phyloP scores from a whole-genome alignment of 1,140 invertebrate genomes.

The Lamellibrachia luymesi region DNA sequence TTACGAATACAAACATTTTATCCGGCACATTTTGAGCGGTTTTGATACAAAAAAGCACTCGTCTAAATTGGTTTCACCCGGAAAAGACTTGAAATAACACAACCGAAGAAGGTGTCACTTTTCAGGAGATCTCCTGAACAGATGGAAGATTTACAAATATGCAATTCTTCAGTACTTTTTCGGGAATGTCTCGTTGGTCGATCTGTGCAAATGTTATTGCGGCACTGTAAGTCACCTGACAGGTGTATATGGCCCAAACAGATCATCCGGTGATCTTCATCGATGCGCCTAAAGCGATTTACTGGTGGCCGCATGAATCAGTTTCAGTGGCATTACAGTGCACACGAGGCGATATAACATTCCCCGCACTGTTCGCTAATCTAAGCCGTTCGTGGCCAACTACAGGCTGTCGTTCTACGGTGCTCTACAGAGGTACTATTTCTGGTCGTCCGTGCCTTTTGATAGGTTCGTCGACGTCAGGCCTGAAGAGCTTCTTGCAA shows the following conservation, averaged over 20 bases:
- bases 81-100: background rate
- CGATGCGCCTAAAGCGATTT: background rate
- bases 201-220: background rate
- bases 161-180: background rate
- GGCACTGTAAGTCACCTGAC: background rate
- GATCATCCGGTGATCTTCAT: background rate
- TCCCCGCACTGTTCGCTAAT: background rate
- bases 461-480: constrained; percentile 39
- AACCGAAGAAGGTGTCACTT: background rate
- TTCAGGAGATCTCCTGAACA: background rate
- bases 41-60: background rate
- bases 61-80: background rate
- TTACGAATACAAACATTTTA: background rate
- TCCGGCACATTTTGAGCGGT: background rate
- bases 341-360: background rate
- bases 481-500: constrained; percentile 40
- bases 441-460: background rate
- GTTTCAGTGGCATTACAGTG: background rate
- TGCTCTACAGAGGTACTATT: background rate
- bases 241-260: background rate
- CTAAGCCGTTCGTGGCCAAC: background rate
- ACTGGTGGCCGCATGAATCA: background rate
- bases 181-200: background rate
- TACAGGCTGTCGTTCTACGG: background rate
- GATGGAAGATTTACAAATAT: background rate